These are phyloP conservation scores for Pelochelys cantorii DNA, from an alignment of 2,797 vertebrate genomes.

Conservation along the genomic window DNA sequence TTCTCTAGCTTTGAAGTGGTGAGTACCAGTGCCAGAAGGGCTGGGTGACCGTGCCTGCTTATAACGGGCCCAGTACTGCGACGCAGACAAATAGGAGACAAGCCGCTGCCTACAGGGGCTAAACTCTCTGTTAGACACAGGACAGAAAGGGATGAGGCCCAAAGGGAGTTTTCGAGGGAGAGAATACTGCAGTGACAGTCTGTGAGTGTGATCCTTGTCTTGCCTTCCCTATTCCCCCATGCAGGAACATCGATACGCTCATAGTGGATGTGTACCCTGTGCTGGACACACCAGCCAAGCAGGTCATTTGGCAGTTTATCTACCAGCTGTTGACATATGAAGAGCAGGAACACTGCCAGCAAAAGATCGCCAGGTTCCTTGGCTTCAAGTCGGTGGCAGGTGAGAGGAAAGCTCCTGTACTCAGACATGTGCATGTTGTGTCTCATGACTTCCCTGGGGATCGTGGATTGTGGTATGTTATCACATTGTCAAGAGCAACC, in stretches of 20 bases:
- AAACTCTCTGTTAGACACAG: not conserved
- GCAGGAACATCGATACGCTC: constrained; percentile 96
- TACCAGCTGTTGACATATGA: constrained; percentile 98
- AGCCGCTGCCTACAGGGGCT: rapidly evolving
- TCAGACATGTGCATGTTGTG: rapidly evolving
- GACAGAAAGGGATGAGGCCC: rapidly evolving
- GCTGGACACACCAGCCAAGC: constrained; percentile 97
- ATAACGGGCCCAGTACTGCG: rapidly evolving
- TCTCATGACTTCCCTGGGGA: rapidly evolving
- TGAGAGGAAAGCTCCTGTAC: constrained; percentile 40
- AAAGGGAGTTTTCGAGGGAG: rapidly evolving
- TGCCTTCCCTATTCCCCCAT: not conserved
- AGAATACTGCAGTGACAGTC: rapidly evolving
- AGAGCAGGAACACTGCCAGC: constrained; percentile 96
- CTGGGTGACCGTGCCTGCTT: not conserved
- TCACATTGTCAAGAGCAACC: not conserved
- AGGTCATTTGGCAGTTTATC: constrained; percentile 98
- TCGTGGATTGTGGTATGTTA: not conserved
- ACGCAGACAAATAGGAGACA: rapidly evolving
- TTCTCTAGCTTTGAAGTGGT: not conserved
- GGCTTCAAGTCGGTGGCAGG: constrained; percentile 89
- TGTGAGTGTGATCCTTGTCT: not conserved
- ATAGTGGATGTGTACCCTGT: constrained; percentile 97
- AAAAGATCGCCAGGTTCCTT: constrained; percentile 95
- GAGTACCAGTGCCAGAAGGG: rapidly evolving